Evolutionary conservation across 2,113 vertebrate genomes (phyloP).

Genomic region (Muscicapa adusta): DNA sequence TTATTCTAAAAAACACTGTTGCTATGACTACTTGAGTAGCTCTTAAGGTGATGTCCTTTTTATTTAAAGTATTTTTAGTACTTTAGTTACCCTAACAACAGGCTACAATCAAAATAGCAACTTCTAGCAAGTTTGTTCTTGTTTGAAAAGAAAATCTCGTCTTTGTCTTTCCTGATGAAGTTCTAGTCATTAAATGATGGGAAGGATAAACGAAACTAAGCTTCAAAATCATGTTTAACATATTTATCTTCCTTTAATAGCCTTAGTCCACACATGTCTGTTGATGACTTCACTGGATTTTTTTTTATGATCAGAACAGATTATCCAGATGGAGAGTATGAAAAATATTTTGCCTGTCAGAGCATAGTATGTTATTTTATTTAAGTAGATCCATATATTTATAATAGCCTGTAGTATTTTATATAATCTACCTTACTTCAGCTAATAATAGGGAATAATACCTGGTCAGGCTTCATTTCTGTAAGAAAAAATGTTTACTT

Average conservation of each 20-base stretch:
- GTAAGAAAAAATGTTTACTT: not conserved
- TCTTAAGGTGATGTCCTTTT: constrained; percentile 57
- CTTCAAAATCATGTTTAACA: not conserved
- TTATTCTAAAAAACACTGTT: constrained; percentile 43
- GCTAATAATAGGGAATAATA: not conserved
- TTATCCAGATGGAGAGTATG: not conserved
- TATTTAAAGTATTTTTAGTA: constrained; percentile 54
- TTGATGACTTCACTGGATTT: not conserved
- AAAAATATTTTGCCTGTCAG: not conserved
- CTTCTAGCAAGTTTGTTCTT: constrained; percentile 44
- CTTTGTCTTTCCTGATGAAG: not conserved
- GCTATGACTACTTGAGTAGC: constrained; percentile 60
- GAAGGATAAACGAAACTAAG: not conserved
- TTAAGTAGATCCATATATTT: not conserved
- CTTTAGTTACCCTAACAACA: constrained; percentile 61
- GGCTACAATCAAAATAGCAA: not conserved
- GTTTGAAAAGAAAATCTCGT: not conserved
- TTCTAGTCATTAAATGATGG: not conserved
- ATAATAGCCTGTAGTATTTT: not conserved
- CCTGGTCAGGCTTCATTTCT: not conserved
- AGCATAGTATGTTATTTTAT: not conserved
- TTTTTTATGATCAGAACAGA: not conserved
- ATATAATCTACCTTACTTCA: not conserved
- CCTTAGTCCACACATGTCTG: not conserved
- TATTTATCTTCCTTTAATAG: not conserved